Evolutionary conservation across 2,797 vertebrate genomes (phyloP).

Genomic region (Brachymystax lenok): DNA sequence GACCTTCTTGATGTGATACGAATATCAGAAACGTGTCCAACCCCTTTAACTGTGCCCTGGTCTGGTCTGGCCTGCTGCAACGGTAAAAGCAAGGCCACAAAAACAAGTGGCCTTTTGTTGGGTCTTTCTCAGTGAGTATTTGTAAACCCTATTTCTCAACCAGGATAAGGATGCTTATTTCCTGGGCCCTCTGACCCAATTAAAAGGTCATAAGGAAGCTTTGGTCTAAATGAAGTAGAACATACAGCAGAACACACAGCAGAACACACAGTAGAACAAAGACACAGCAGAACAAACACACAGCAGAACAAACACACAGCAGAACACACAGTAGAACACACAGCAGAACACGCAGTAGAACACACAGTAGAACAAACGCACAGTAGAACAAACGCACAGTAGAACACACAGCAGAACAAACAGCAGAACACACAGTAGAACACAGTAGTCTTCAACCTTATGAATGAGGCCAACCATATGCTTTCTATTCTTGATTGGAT

Average conservation of each 20-base stretch:
- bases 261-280: too few relatives aligned
- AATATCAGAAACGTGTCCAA: conserved; percentile 6
- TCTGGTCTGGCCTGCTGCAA: conserved; percentile 4
- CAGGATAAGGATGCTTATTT: conserved; percentile 28
- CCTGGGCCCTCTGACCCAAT: conserved; percentile 24
- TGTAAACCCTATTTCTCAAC: conserved; percentile 38
- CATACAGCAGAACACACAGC: too few relatives aligned
- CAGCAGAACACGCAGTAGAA: too few relatives aligned
- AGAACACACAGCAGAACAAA: too few relatives aligned
- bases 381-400: too few relatives aligned
- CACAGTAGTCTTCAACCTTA: neutral
- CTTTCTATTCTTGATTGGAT: neutral
- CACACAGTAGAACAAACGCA: too few relatives aligned
- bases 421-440: neutral
- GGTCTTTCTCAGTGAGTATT: conserved; percentile 22
- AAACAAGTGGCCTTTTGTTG: conserved; percentile 55
- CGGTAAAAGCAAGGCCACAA: conserved; percentile 36
- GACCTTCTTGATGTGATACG: neutral
- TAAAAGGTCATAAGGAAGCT: conserved; percentile 34
- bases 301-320: too few relatives aligned
- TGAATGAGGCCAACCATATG: neutral
- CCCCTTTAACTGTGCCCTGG: conserved; percentile 11
- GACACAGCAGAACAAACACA: too few relatives aligned
- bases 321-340: too few relatives aligned
- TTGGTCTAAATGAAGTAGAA: conserved; percentile 10